A percentile compares a stretch with the other conserved stretches of the same genome.
Conservation (phyloP, 2,888 invertebrate species). For the Cryptus viduatorius region DNA sequence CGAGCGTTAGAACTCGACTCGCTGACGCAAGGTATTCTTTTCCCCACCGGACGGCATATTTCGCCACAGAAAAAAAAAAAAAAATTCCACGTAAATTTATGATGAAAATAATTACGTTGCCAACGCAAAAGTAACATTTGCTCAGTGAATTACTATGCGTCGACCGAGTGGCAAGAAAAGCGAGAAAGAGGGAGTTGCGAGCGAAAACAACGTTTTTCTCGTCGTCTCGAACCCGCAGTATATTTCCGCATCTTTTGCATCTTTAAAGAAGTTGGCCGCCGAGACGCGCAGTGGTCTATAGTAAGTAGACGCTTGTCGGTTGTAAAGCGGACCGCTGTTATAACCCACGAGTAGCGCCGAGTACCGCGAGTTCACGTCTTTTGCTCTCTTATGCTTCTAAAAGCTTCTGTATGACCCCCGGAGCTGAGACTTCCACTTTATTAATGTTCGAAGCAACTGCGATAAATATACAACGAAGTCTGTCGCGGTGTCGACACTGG, state of each 20-base stretch:
- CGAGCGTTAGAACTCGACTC: not conserved
- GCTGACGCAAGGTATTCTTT: not conserved
- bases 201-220: not conserved
- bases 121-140: not conserved
- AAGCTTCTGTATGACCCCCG: slow-evolving; percentile 57
- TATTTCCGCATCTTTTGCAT: slow-evolving; percentile 39
- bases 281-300: not conserved
- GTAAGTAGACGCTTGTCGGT: not conserved
- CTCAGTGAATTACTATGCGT: not conserved
- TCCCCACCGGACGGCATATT: not conserved
- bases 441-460: slow-evolving; percentile 53
- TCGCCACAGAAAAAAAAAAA: not conserved
- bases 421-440: slow-evolving; percentile 22
- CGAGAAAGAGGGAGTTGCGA: not conserved
- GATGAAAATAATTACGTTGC: not conserved
- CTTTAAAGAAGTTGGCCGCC: slow-evolving; percentile 36
- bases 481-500: slow-evolving; percentile 19
- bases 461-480: slow-evolving; percentile 37
- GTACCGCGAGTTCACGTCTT: not conserved
- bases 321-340: not conserved
- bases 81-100: not conserved
- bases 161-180: not conserved
- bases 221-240: not conserved
- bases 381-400: slow-evolving; percentile 32
- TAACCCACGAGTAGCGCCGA: not conserved